A percentile compares a stretch with the other conserved stretches of the same genome.
phyloP scores from a whole-genome alignment of 92 coral and sea anemone species.

The Actinostola sp. region DNA sequence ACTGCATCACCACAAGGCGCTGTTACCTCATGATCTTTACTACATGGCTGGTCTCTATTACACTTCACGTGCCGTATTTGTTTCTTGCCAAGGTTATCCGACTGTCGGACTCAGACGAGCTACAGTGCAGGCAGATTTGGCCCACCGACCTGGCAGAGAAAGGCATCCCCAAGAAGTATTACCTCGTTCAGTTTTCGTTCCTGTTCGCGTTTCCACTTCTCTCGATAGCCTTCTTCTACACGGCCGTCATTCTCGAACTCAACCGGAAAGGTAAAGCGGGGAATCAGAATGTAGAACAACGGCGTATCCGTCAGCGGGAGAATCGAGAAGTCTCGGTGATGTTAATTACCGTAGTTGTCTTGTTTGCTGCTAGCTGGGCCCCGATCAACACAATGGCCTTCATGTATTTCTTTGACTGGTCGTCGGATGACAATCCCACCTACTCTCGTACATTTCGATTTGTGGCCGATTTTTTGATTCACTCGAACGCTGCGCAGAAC shows the following conservation, averaged over 20 bases:
- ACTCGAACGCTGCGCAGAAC: slow-evolving; percentile 55
- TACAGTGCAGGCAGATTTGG: slow-evolving; percentile 29
- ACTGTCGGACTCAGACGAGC: background rate
- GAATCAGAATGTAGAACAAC: slow-evolving; percentile 60
- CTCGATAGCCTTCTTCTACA: slow-evolving; percentile 54
- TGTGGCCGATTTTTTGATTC: slow-evolving; percentile 26
- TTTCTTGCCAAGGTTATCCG: slow-evolving; percentile 11
- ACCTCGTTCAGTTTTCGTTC: slow-evolving; percentile 10
- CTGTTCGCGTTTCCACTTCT: slow-evolving; percentile 53
- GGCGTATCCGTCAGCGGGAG: slow-evolving; percentile 40
- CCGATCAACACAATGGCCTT: slow-evolving; percentile 18
- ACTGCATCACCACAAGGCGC: slow-evolving; percentile 26
- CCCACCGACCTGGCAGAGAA: slow-evolving; percentile 4
- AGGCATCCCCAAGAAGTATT: slow-evolving; percentile 23
- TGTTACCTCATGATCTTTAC: slow-evolving; percentile 25
- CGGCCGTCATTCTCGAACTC: slow-evolving; percentile 52
- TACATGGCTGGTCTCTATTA: slow-evolving; percentile 33
- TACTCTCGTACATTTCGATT: slow-evolving; percentile 5
- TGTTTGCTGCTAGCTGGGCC: slow-evolving; percentile 50
- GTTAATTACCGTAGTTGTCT: slow-evolving; percentile 54
- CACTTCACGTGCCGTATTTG: slow-evolving; percentile 39
- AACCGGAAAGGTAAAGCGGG: slow-evolving; percentile 14
- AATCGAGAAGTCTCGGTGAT: slow-evolving; percentile 60
- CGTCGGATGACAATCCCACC: background rate
- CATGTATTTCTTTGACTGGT: slow-evolving; percentile 10